Percentiles rank a stretch among this genome's conserved stretches.
phyloP scores from a whole-genome alignment of 2,797 vertebrate genomes.

The Clarias laeviceps region DNA sequence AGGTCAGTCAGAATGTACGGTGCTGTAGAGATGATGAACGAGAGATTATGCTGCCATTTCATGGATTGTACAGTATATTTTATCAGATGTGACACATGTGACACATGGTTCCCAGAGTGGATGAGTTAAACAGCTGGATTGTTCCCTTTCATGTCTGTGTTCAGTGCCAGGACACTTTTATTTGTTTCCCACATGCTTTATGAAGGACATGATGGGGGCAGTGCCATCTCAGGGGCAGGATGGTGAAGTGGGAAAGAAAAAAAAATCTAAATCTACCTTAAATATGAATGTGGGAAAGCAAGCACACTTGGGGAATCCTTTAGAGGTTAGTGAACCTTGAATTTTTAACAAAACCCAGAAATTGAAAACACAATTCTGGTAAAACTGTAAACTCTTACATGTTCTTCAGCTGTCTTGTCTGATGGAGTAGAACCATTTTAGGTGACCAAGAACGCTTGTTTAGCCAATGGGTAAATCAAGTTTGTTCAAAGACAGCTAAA shows the following conservation, averaged over 20 bases:
- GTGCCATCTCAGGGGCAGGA: background rate
- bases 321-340: background rate
- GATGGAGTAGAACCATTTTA: background rate
- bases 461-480: background rate
- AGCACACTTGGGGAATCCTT: background rate
- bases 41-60: background rate
- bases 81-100: background rate
- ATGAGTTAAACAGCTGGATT: background rate
- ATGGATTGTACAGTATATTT: background rate
- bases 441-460: background rate
- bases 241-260: background rate
- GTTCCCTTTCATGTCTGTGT: background rate
- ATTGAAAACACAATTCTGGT: background rate
- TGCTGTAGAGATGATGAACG: constrained; percentile 70
- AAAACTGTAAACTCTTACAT: background rate
- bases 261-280: background rate
- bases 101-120: background rate
- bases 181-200: background rate
- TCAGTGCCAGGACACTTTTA: background rate
- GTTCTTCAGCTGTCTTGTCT: background rate
- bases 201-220: background rate
- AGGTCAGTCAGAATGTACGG: constrained; percentile 45
- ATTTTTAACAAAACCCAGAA: background rate
- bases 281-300: background rate
- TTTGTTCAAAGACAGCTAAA: background rate